phyloP scores from a whole-genome alignment of 2,113 vertebrate genomes.

The Malurus melanocephalus region DNA sequence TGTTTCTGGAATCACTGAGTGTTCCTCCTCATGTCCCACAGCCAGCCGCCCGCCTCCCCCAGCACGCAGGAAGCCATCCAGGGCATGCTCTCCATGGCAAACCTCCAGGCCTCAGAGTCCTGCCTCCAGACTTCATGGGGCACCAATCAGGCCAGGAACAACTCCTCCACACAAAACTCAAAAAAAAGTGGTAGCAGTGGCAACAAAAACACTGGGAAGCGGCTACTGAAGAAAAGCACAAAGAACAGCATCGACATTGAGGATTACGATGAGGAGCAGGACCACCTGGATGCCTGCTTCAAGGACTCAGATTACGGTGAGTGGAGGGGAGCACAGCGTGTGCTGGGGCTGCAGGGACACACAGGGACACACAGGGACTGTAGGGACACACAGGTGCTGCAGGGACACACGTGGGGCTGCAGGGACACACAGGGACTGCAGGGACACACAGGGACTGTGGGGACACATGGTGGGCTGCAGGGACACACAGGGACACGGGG shows the following conservation, averaged over 20 bases:
- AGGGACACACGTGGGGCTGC: too few relatives aligned
- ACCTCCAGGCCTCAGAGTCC: constrained; percentile 92
- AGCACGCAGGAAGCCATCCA: constrained; percentile 99
- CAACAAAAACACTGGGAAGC: constrained; percentile 80
- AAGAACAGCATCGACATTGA: constrained; percentile 87
- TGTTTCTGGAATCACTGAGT: not conserved
- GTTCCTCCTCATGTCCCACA: constrained; percentile 60
- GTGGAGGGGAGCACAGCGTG: not conserved
- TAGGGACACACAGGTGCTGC: too few relatives aligned
- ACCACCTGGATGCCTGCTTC: constrained; percentile 95
- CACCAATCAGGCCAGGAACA: constrained; percentile 83
- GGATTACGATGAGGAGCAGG: constrained; percentile 92
- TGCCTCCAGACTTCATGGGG: constrained; percentile 89
- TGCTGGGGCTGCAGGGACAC: not conserved
- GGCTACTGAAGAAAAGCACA: constrained; percentile 84
- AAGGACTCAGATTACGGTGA: constrained; percentile 96
- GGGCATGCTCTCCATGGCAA: constrained; percentile 99
- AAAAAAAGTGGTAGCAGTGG: constrained; percentile 77
- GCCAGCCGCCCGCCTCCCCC: constrained; percentile 97
- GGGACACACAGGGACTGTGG: too few relatives aligned
- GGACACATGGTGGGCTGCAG: too few relatives aligned
- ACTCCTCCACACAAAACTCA: constrained; percentile 73
- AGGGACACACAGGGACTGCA: too few relatives aligned
- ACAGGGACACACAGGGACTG: too few relatives aligned
- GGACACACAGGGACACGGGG: too few relatives aligned